These are phyloP conservation scores for Dendroctonus valens DNA, from an alignment of 1,140 invertebrate genomes.

Conservation along the genomic window DNA sequence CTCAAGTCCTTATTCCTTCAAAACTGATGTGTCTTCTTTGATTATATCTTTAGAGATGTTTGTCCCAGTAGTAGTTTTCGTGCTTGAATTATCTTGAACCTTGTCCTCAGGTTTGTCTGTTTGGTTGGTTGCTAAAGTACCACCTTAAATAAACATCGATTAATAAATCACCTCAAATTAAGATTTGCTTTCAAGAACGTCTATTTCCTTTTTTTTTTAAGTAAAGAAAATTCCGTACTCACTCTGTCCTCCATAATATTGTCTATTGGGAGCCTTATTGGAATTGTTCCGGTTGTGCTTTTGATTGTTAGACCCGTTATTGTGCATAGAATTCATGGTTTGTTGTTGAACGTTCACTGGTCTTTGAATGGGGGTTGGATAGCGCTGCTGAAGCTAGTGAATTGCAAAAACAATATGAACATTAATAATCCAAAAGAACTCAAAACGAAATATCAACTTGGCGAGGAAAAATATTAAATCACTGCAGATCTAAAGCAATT, in stretches of 20 bases:
- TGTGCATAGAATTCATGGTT: slow-evolving; percentile 40
- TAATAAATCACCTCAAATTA: slow-evolving; percentile 1
- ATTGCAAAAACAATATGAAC: too few relatives aligned
- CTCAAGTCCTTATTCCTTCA: slow-evolving; percentile 40
- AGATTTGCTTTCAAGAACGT: background rate
- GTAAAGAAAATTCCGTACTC: slow-evolving; percentile 16
- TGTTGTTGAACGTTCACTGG: slow-evolving; percentile 46
- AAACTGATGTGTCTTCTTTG: slow-evolving; percentile 40
- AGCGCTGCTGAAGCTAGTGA: slow-evolving; percentile 41
- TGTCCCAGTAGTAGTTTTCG: slow-evolving; percentile 27
- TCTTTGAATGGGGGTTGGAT: slow-evolving; percentile 47
- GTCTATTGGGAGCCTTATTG: slow-evolving; percentile 43
- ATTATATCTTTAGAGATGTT: slow-evolving; percentile 39
- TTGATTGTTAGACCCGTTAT: slow-evolving; percentile 36
- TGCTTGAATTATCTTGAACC: background rate
- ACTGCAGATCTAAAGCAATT: too few relatives aligned
- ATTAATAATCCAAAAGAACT: too few relatives aligned
- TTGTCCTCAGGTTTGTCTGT: slow-evolving; percentile 44
- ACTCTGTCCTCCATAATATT: slow-evolving; percentile 48
- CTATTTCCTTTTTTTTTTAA: background rate
- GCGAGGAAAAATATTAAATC: too few relatives aligned
- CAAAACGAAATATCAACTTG: too few relatives aligned
- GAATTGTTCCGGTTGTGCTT: slow-evolving; percentile 43
- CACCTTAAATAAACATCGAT: slow-evolving; percentile 26
- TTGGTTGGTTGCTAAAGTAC: slow-evolving; percentile 38